Conservation (phyloP, 1,140 invertebrate species). For the Trachymyrmex cornetzi region DNA sequence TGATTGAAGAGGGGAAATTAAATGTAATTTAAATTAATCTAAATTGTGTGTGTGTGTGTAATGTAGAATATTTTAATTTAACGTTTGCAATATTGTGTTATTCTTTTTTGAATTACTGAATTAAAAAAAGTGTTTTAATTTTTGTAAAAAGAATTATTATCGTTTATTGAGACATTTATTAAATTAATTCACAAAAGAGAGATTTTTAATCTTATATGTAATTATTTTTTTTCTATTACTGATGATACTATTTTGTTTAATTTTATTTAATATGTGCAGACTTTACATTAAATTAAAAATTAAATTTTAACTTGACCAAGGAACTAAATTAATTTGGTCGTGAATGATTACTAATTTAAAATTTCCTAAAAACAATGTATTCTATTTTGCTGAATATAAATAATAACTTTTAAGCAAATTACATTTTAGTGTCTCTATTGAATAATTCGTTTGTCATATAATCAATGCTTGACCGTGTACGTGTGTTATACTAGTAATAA, state of each 20-base stretch:
- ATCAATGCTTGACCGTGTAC: neutral
- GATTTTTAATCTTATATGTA: neutral
- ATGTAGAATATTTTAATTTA: neutral
- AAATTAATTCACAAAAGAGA: neutral
- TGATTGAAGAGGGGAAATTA: conserved; percentile 27
- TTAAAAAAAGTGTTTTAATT: neutral
- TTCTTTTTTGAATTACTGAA: neutral
- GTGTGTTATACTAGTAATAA: neutral
- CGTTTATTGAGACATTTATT: neutral
- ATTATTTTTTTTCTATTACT: too few species aligned
- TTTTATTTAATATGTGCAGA: neutral
- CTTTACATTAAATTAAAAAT: neutral
- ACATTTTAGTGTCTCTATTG: neutral
- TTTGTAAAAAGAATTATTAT: neutral
- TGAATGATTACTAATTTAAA: neutral
- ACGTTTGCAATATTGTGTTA: neutral
- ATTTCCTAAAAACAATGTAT: neutral
- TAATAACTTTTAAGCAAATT: neutral
- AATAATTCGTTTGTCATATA: conserved; percentile 16
- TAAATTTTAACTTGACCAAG: neutral
- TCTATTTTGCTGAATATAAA: neutral
- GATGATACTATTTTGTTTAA: too few species aligned
- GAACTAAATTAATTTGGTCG: neutral
- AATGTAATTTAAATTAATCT: conserved; percentile 33
- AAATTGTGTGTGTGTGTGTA: neutral